phyloP scores from a whole-genome alignment of 92 coral and sea anemone species.

The Muricea muricata region DNA sequence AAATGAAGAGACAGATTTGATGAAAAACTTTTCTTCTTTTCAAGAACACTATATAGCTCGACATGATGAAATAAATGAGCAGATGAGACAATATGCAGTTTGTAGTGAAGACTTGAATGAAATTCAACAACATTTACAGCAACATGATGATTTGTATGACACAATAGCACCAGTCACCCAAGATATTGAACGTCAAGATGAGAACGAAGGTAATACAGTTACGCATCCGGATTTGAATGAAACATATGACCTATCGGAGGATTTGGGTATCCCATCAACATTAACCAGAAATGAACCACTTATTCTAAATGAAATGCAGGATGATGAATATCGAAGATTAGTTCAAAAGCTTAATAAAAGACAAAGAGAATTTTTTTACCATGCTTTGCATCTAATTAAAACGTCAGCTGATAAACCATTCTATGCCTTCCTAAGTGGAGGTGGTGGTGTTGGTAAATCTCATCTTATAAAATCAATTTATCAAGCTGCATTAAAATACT shows the following conservation, averaged over 20 bases:
- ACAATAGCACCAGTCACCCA: constrained; percentile 43
- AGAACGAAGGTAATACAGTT: background rate
- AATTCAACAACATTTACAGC: constrained; percentile 2
- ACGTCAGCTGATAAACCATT: constrained; percentile 24
- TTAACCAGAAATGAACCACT: constrained; percentile 6
- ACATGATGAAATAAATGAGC: background rate
- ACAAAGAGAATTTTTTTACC: constrained; percentile 36
- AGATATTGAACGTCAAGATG: constrained; percentile 15
- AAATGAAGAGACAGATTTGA: constrained; percentile 58
- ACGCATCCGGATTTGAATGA: constrained; percentile 35
- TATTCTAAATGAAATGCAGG: constrained; percentile 13
- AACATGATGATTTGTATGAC: constrained; percentile 8
- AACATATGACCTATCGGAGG: background rate
- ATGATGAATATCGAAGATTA: constrained; percentile 22
- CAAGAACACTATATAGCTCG: no score
- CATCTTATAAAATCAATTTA: constrained; percentile 48
- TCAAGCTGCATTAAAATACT: constrained; percentile 58
- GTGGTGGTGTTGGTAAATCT: background rate
- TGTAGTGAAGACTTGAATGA: constrained; percentile 42
- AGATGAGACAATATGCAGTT: constrained; percentile 51
- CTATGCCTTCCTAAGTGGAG: background rate
- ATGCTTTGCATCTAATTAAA: constrained; percentile 35
- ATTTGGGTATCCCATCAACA: background rate
- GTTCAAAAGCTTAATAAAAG: constrained; percentile 16
- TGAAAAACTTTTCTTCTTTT: background rate